Conservation (phyloP, 1,140 invertebrate genomes). For the Pararge aegeria region DNA sequence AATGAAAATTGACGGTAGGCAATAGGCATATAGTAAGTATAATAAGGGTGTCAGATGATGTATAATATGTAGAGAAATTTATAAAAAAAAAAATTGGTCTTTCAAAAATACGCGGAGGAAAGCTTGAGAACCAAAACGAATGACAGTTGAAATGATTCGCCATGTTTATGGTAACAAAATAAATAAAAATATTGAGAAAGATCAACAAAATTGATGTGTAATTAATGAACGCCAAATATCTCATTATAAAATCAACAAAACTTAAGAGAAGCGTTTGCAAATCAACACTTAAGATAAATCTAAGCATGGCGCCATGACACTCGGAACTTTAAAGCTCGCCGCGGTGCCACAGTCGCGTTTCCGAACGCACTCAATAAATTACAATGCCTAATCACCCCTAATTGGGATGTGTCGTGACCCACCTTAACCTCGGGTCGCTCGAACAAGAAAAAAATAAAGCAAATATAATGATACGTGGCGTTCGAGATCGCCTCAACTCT, state of each 20-base stretch:
- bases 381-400: slow-evolving; percentile 71
- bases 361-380: slow-evolving; percentile 73
- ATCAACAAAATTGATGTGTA: slow-evolving; percentile 11
- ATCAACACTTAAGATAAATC: slow-evolving; percentile 56
- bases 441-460: slow-evolving; percentile 71
- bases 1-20: no score
- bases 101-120: no score
- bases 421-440: slow-evolving; percentile 69
- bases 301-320: slow-evolving; percentile 51
- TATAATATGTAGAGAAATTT: no score
- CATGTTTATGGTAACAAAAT: not conserved
- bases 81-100: no score
- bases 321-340: slow-evolving; percentile 46
- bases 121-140: not conserved
- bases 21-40: no score
- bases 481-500: slow-evolving; percentile 51
- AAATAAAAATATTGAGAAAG: slow-evolving; percentile 12
- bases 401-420: slow-evolving; percentile 75
- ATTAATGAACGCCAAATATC: slow-evolving; percentile 3
- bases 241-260: slow-evolving; percentile 13
- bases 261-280: slow-evolving; percentile 47
- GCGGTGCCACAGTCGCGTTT: slow-evolving; percentile 46
- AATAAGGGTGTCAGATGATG: no score
- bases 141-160: not conserved
- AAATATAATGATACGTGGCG: slow-evolving; percentile 74